Base-by-base conservation (phyloP, 1,140 invertebrate species). In the Cydia pomonella region DNA sequence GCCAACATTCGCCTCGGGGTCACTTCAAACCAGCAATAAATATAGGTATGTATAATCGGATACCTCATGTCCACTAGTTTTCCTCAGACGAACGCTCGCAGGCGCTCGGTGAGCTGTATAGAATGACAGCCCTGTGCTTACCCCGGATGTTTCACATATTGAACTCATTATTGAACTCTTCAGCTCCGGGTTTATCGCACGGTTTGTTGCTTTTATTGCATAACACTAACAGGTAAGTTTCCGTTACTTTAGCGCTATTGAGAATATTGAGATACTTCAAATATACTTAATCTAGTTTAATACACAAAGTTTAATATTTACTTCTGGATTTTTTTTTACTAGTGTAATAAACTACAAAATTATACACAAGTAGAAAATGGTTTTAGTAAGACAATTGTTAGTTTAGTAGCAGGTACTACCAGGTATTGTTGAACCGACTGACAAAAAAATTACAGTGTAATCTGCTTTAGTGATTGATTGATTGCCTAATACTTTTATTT, bases 101-200 rank as follows among this genome's bases (percentile, higher is more conserved):
- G 23, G 53, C 21, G n/a, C n/a, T 23, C 18, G 18, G 9, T n/a
- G 18, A 23, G 53, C n/a, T 50, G 18, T 18, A 4, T 38, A 50
- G 10, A 59, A 59, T 59, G 7, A 23, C 21, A 59, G 9, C 21
- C 21, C 9, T 21, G 53, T 23, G 21, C 53, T 59, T 21, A 59
- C 53, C 53, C 53, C 53, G 53, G 53, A 59, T 59, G 53, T 21
- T 59, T 59, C 53, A 21, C 53, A 59, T 21, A 59, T 59, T 21
- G 50, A 59, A 53, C 7, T 6, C 18, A 59, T 23, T 12, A 59
- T 59, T 10, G 2, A 59, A 59, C 18, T 23, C 47, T 50, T 47
- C n/a, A 18, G 47, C 47, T 50, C 4, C 18, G 47, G 47, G 53
- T 12, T 21, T 21, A 2, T 21, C 21, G 21, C 53, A 23, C 53